Evolutionary conservation across 1,140 invertebrate species (phyloP).

Genomic region (Scaptomyza hsui): DNA sequence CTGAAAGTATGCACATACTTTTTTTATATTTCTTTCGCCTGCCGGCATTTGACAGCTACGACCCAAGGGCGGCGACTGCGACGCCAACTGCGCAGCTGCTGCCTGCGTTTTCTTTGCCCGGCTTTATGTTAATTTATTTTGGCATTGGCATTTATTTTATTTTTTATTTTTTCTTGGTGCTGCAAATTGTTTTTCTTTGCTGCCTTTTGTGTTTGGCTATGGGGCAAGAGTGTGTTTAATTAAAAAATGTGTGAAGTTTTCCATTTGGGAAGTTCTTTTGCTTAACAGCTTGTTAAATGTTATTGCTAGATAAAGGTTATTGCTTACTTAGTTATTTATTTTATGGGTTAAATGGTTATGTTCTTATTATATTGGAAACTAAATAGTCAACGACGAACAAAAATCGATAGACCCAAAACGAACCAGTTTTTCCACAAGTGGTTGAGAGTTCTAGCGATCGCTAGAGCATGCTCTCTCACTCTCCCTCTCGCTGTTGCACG

Average conservation of each 20-base stretch:
- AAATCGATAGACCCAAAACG: neutral
- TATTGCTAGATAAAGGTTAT: neutral
- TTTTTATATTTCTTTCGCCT: conserved; percentile 64
- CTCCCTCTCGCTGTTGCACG: neutral
- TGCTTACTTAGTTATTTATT: neutral
- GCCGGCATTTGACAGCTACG: conserved; percentile 77
- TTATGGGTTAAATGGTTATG: no score
- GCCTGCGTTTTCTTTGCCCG: conserved; percentile 22
- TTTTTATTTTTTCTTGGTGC: neutral
- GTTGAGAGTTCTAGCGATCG: neutral
- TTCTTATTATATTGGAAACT: no score
- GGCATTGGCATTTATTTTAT: conserved; percentile 50
- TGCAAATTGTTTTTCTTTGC: conserved; percentile 50
- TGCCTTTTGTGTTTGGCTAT: conserved; percentile 27
- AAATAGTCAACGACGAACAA: neutral
- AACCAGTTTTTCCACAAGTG: neutral
- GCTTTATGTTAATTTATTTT: conserved; percentile 77
- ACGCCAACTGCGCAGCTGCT: conserved; percentile 11
- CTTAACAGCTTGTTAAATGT: neutral
- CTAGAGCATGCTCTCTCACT: neutral
- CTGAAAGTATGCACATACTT: conserved; percentile 78
- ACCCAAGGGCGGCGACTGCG: conserved; percentile 26
- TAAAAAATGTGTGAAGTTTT: conserved; percentile 18
- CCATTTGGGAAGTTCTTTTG: neutral
- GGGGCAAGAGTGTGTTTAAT: conserved; percentile 34